phyloP scores from a whole-genome alignment of 2,113 vertebrate species.

The Morphnarchus princeps region DNA sequence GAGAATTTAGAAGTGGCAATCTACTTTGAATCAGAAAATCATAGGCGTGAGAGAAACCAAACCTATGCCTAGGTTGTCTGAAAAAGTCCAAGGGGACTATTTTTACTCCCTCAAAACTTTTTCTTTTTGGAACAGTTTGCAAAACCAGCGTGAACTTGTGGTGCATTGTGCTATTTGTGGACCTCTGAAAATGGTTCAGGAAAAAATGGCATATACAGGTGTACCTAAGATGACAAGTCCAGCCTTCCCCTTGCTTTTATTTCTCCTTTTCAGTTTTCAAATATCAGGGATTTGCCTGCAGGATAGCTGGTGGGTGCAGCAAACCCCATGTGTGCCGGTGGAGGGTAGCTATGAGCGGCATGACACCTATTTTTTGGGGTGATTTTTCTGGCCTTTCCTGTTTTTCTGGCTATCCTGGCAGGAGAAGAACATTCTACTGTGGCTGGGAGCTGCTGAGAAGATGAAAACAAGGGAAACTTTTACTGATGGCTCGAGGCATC shows the following conservation, averaged over 20 bases:
- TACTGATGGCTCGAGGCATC: background rate
- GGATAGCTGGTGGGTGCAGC: background rate
- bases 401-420: slow-evolving; percentile 15
- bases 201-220: background rate
- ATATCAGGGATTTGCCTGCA: rapidly evolving
- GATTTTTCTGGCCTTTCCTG: slow-evolving; percentile 32
- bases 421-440: background rate
- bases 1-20: background rate
- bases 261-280: background rate
- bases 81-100: background rate
- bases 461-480: slow-evolving; percentile 53
- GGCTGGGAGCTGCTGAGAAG: background rate
- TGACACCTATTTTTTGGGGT: background rate
- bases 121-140: background rate
- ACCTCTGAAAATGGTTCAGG: background rate
- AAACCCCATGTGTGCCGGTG: rapidly evolving
- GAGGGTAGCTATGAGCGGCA: rapidly evolving
- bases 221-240: background rate
- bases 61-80: background rate
- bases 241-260: background rate
- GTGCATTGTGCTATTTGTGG: background rate
- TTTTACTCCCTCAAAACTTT: background rate
- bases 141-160: background rate
- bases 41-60: background rate
- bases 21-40: background rate